Evolutionary conservation across 2,113 vertebrate genomes (phyloP), one percentile per base, ranked within the genome.

Genomic region (Geothlypis trichas): DNA sequence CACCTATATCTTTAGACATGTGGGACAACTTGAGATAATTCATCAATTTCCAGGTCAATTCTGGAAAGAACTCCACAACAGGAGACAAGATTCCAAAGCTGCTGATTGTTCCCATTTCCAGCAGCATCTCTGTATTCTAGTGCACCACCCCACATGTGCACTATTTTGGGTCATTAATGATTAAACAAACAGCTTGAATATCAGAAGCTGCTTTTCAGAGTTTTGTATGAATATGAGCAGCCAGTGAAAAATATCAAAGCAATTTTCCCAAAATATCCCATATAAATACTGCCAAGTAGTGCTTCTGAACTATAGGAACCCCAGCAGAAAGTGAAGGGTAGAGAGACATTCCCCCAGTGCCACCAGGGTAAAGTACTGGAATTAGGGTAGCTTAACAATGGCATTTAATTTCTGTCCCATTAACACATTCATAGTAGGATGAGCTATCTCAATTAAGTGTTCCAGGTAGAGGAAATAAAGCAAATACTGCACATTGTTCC

Each of bases 71-170:
- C 31, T 75, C 44, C 30, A 27, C 67, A 72, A 13, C 4, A 57
- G 33, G 18, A 23, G 47, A 63, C 41, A 72, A 28, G 61, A 33
- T 49, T 35, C 27, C 1, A 4, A 72, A 71, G 90, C 33, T 61
- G 35, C 52, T 9, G 15, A 28, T 22, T 23, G 62, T 59, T 75
- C 82, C 39, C 33, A 4, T 72, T 90, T 47, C 80, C 84, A 72
- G 44, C 2, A 59, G 15, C 2, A n/a, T 10, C 67, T 26, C 82
- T 30, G 12, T 23, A 17, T 42, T 37, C 73, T 42, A 94, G 52
- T 41, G 41, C 73, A 67, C 10, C 23, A 9, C 26, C 3, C 47
- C 26, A 18, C 2, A 8, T 0, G 0, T 23, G 57, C 1, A 28
- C 39, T 63, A 8, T 51, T 89, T 85, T 52, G 61, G 42, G n/a